A percentile compares a stretch with the other conserved stretches of the same genome.
These are phyloP conservation scores for Porites lobata DNA, from an alignment of 92 coral and sea anemone species.

Conservation along the genomic window DNA sequence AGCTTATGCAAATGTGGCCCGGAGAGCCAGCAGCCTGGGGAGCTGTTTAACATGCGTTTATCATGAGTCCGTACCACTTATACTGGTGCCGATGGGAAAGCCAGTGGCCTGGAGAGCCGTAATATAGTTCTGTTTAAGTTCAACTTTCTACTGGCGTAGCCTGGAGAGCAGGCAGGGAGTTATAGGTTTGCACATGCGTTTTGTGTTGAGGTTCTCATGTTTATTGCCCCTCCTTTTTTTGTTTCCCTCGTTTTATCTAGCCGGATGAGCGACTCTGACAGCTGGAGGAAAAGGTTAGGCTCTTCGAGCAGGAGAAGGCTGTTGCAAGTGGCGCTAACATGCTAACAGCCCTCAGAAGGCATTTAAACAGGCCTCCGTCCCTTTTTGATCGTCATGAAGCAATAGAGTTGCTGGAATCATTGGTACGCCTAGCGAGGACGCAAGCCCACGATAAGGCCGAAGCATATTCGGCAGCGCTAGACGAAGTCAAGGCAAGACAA, in stretches of 20 bases:
- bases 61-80: background rate
- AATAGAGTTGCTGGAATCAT: conserved; percentile 3
- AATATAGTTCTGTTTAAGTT: conserved; percentile 4
- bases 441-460: conserved; percentile 42
- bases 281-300: conserved; percentile 1
- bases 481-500: conserved; percentile 26
- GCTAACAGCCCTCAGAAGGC: conserved; percentile 28
- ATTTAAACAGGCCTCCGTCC: conserved; percentile 19
- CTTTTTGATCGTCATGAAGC: background rate
- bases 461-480: conserved; percentile 40
- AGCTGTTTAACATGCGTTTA: too few relatives aligned
- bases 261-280: background rate
- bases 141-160: conserved; percentile 1
- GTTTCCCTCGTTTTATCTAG: conserved; percentile 6
- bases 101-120: conserved; percentile 21
- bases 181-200: conserved; percentile 11
- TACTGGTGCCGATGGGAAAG: conserved; percentile 2
- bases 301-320: conserved; percentile 24
- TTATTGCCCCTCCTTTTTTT: conserved; percentile 4
- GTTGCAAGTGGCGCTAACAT: conserved; percentile 13
- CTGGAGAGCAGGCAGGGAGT: conserved; percentile 14
- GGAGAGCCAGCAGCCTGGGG: conserved; percentile 2
- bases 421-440: conserved; percentile 15
- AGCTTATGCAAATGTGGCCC: background rate
- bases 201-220: background rate